Base-by-base conservation (phyloP, 1,140 invertebrate species). In the Calephelis virginiensis region DNA sequence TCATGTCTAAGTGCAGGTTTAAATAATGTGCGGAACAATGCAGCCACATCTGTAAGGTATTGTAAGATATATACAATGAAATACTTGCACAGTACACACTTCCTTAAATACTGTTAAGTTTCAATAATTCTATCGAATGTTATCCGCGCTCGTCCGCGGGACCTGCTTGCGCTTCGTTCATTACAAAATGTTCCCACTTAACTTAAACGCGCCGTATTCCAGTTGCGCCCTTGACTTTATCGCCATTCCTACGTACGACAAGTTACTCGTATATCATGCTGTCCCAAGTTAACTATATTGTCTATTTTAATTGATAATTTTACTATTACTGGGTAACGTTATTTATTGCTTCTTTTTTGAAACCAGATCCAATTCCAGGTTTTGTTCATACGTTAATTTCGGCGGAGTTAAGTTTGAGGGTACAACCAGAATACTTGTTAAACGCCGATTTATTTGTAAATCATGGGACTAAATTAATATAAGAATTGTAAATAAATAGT, bases 401-500 rank as follows among this genome's bases (percentile, higher is more conserved):
- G 9, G 6, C 5, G 28, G 53, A 9, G 11, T 14, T 59, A 28
- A 28, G 17, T 17, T 59, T 37, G 53, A 37, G 53, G 53, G 40
- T 43, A 8, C 40, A 43, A 43, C 8, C 40, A 43, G 53, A 59
- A 59, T 59, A 59, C 53, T 37, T 28, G 10, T 12, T 17, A 49
- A 56, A 62, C 47, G 60, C 37, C 48, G 47, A 61, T 82, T 85
- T 76, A 82, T 86, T 87, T 80, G 81, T 76, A 81, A 86, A 90
- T 85, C 82, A 83, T 88, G 88, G 88, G 88, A 89, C 88, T 91
- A 91, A 91, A 85, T 81, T 85, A 86, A 82, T 84, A 72, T 88
- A 87, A 89, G 83, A 76, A 8, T 75, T 91, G 88, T 91, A 89
- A 87, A 91, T 91, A 89, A 86, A 86, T 84, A 83, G 80, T 74